A percentile compares a stretch with the other conserved stretches of the same genome.
These are phyloP conservation scores for Mizuhopecten yessoensis DNA, from an alignment of 1,140 invertebrate species.

Conservation along the genomic window DNA sequence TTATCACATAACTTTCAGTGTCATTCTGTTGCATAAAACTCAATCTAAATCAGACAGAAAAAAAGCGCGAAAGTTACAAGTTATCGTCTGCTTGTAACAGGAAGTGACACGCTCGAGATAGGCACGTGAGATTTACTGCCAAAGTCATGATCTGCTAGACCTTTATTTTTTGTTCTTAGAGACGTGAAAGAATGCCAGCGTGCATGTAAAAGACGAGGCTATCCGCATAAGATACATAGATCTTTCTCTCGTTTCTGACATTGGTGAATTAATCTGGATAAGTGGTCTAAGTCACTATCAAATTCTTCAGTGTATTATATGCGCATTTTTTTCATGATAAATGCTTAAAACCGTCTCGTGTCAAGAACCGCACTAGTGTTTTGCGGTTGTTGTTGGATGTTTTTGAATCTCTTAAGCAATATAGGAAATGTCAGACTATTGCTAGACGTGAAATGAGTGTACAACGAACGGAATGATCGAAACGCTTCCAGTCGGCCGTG, in stretches of 20 bases:
- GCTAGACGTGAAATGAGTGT: too few relatives aligned
- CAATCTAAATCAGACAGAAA: conserved; percentile 34
- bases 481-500: too few relatives aligned
- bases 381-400: background rate
- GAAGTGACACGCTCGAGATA: conserved; percentile 31
- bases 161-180: conserved; percentile 25
- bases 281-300: background rate
- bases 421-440: background rate
- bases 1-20: background rate
- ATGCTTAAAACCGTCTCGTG: background rate
- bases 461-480: too few relatives aligned
- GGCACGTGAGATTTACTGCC: conserved; percentile 37
- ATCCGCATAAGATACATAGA: background rate
- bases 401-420: background rate
- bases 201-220: background rate
- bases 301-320: background rate
- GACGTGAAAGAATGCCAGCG: conserved; percentile 37
- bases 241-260: background rate
- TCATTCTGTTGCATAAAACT: background rate
- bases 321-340: background rate
- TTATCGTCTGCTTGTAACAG: conserved; percentile 26
- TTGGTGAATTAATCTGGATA: background rate
- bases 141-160: background rate
- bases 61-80: conserved; percentile 9
- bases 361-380: background rate